Conservation (phyloP, 2,888 invertebrate species). For the Microdon myrmicae region DNA sequence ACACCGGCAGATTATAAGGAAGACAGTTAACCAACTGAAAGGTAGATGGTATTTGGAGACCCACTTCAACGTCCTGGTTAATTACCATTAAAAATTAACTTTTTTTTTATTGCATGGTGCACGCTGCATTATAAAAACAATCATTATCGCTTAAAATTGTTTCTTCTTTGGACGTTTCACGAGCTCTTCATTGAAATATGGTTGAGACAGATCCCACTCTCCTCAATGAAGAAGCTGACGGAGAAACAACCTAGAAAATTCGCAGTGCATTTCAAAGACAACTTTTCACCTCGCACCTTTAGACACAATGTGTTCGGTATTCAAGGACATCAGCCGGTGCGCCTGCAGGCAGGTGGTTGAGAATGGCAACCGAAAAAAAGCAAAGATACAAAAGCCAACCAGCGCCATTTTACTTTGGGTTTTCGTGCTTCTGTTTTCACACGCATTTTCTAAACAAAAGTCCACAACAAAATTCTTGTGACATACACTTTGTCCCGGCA, state of each 20-base stretch:
- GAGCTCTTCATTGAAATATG: too few relatives aligned
- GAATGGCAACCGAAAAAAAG: conserved; percentile 2
- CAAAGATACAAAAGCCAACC: conserved; percentile 24
- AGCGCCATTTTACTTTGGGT: conserved; percentile 26
- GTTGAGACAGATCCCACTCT: conserved; percentile 24
- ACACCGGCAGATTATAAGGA: too few relatives aligned
- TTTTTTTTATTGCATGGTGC: too few relatives aligned
- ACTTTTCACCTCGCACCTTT: too few relatives aligned
- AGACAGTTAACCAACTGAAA: too few relatives aligned
- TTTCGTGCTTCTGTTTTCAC: conserved; percentile 36
- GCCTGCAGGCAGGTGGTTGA: conserved; percentile 38
- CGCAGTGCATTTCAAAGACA: conserved; percentile 6
- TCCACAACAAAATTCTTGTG: conserved; percentile 29
- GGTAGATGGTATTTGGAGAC: too few relatives aligned
- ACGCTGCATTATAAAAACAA: too few relatives aligned
- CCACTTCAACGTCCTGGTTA: too few relatives aligned
- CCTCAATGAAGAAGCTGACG: neutral
- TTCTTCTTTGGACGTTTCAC: too few relatives aligned
- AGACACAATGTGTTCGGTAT: neutral
- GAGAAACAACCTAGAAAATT: neutral
- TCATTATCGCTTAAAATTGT: too few relatives aligned
- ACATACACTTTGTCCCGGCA: conserved; percentile 26
- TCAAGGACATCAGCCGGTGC: neutral
- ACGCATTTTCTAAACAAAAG: conserved; percentile 52
- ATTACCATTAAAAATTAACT: too few relatives aligned